Conservation (phyloP, 2,113 vertebrate genomes). For the Odobenus rosmarus region DNA sequence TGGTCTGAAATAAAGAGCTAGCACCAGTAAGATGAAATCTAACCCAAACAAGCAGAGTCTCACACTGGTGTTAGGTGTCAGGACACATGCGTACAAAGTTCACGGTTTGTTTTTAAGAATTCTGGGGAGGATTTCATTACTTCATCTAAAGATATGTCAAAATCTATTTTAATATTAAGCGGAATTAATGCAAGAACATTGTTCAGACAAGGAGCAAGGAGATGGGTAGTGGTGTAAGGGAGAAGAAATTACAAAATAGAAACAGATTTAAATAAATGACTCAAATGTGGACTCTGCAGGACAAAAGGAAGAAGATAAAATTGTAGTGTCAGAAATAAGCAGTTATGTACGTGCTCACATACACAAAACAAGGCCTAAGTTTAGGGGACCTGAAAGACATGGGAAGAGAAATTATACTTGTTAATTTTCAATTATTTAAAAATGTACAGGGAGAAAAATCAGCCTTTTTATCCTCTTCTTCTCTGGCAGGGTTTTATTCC, state of each 20-base stretch:
- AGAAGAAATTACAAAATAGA: constrained; percentile 40
- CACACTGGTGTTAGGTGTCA: neutral
- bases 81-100: neutral
- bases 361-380: neutral
- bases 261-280: constrained; percentile 36
- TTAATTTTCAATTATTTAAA: constrained; percentile 13
- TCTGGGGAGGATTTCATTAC: neutral
- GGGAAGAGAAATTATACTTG: neutral
- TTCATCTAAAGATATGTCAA: constrained; percentile 18
- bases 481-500: constrained; percentile 8
- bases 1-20: neutral
- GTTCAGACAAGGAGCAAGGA: neutral
- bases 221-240: neutral
- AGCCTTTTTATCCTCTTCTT: neutral
- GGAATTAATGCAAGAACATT: neutral
- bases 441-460: neutral
- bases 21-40: neutral
- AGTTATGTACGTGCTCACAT: neutral
- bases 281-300: neutral
- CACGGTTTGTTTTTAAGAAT: neutral
- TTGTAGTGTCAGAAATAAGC: neutral
- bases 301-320: neutral
- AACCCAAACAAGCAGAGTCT: neutral
- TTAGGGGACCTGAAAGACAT: neutral
- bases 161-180: neutral